These are phyloP conservation scores for Pluvialis apricaria DNA, from an alignment of 2,113 vertebrate species.

Conservation along the genomic window DNA sequence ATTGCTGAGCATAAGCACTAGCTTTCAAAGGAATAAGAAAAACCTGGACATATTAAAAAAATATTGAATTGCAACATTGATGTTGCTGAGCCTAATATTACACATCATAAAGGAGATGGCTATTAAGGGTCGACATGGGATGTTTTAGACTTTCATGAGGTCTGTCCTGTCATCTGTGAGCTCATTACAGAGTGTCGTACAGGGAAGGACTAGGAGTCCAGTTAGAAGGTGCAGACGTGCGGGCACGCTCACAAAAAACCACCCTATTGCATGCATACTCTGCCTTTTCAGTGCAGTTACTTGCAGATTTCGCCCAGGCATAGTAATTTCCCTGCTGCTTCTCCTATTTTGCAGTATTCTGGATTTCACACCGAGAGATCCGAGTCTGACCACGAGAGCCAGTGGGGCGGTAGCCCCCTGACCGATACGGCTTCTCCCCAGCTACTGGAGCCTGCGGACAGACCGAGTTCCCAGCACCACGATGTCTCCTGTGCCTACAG, in stretches of 20 bases:
- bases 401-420: constrained; percentile 92
- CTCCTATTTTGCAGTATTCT: constrained; percentile 81
- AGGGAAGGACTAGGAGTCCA: background rate
- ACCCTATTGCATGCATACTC: background rate
- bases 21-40: constrained; percentile 23
- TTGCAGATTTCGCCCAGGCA: background rate
- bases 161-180: constrained; percentile 1
- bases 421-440: constrained; percentile 89
- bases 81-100: background rate
- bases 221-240: background rate
- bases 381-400: constrained; percentile 92
- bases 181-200: constrained; percentile 6
- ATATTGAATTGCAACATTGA: background rate
- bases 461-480: constrained; percentile 74
- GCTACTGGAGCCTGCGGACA: constrained; percentile 83
- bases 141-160: background rate
- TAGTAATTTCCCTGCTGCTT: background rate
- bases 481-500: constrained; percentile 87
- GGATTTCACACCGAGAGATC: constrained; percentile 91
- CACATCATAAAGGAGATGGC: constrained; percentile 14
- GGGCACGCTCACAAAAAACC: background rate
- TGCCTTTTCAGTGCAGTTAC: background rate
- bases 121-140: background rate
- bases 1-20: background rate
- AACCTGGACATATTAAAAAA: constrained; percentile 14